These are phyloP conservation scores for Pseudomyrmex sp. DNA, from an alignment of 1,140 invertebrate genomes.

Conservation along the genomic window DNA sequence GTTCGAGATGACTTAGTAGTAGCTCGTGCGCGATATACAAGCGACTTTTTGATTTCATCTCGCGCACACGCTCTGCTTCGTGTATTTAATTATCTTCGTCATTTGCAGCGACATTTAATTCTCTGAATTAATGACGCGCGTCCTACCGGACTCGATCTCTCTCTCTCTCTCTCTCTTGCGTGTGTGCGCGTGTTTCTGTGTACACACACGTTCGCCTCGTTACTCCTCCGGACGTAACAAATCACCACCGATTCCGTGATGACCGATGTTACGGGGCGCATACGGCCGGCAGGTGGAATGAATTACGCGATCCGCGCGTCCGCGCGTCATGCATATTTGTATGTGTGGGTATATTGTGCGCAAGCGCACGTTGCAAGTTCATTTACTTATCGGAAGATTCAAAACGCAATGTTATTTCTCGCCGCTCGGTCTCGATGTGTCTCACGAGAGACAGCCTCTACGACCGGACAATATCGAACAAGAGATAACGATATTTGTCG, in stretches of 20 bases:
- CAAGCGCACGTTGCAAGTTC: constrained; percentile 11
- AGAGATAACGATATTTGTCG: constrained; percentile 39
- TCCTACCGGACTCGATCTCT: neutral
- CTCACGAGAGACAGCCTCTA: neutral
- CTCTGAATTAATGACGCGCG: constrained; percentile 60
- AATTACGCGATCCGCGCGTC: constrained; percentile 34
- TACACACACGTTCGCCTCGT: constrained; percentile 2
- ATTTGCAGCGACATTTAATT: constrained; percentile 61
- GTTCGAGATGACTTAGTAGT: neutral
- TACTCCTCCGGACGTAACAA: constrained; percentile 57
- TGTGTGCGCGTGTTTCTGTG: neutral
- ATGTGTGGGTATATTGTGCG: neutral
- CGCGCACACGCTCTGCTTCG: neutral
- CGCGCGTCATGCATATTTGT: neutral
- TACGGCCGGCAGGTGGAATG: constrained; percentile 40
- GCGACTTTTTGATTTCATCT: constrained; percentile 51
- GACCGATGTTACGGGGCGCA: constrained; percentile 48
- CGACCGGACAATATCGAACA: constrained; percentile 21
- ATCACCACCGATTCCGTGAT: constrained; percentile 54
- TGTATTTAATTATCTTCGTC: constrained; percentile 60
- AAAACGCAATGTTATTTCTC: constrained; percentile 38
- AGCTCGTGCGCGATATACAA: constrained; percentile 36
- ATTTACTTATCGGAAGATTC: constrained; percentile 55
- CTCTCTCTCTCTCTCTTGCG: neutral
- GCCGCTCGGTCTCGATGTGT: neutral